Evolutionary conservation across 1,140 invertebrate species (phyloP).

Genomic region (Prorops nasuta): DNA sequence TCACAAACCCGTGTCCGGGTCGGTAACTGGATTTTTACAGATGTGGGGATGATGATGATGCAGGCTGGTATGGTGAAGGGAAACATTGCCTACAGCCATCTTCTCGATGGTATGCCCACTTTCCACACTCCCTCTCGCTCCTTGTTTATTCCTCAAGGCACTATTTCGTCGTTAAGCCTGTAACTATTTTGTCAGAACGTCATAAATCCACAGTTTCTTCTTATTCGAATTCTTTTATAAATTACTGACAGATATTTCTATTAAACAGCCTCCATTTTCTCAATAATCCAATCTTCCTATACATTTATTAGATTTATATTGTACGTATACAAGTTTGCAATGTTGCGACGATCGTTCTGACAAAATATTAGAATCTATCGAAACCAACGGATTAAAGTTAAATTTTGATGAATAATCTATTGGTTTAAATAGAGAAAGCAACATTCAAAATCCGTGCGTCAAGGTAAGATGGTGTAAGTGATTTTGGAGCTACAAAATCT

Average conservation of each 20-base stretch:
- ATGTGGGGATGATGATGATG: conserved; percentile 94
- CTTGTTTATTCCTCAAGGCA: conserved; percentile 19
- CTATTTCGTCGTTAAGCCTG: conserved; percentile 6
- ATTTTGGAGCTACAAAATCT: conserved; percentile 3
- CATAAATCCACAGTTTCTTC: neutral
- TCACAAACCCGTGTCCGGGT: conserved; percentile 34
- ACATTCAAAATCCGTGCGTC: no score
- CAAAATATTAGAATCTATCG: no score
- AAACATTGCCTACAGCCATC: conserved; percentile 75
- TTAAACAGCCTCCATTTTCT: no score
- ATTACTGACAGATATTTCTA: no score
- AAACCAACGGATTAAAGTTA: no score
- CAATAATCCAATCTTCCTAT: no score
- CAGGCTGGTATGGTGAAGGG: conserved; percentile 89
- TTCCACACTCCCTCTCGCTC: conserved; percentile 38
- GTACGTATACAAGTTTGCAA: no score
- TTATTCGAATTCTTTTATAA: no score
- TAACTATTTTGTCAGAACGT: conserved; percentile 19
- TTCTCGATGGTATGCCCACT: conserved; percentile 71
- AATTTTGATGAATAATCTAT: neutral
- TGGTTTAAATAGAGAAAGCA: neutral
- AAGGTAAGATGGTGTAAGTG: conserved; percentile 30
- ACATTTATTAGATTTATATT: no score
- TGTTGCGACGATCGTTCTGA: no score
- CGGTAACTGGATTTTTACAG: conserved; percentile 71